Evolutionary conservation across 2,797 vertebrate species (phyloP), one percentile per base, ranked within the genome.

Genomic region (Ispidina lecontei): DNA sequence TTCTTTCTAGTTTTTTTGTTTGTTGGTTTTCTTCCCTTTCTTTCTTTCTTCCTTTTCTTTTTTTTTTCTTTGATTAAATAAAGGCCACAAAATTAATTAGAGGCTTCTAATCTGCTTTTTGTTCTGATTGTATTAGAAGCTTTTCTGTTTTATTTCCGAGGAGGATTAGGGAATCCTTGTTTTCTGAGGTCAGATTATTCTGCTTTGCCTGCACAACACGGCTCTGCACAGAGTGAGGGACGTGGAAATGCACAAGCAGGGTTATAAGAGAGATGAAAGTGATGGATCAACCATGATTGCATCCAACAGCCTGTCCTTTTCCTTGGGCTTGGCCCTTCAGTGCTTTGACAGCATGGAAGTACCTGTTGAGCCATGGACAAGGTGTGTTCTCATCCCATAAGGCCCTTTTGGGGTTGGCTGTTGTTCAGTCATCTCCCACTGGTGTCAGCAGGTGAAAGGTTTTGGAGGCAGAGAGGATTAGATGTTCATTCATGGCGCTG

Each of bases 1-100:
- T 93, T 71, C 58, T 78, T 89, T 84, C 96, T 98, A 96, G 14
- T 91, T 95, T 87, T 95, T 94, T 88, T 76, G 56, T 55, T 39
- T 39, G 37, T 39, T 39, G 37, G 14, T 18, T 80, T 54, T 82
- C 95, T 96, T 97, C 95, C 70, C 91, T 94, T 96, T 49, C 47
- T 68, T 96, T 49, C 47, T 68, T 79, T 37, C 29, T 67, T 78
- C 22, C 44, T 83, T 58, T 97, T 91, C 56, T 56, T 94, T 95
- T 83, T 81, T 65, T 15, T 39, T 44, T 12, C 33, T 85, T 82
- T 85, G 84, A 56, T 93, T 97, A 97, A 97, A 97, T 97, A 98
- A 98, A 99, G 98, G 98, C 98, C 99, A 98, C 98, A 98, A 98
- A 98, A 98, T 98, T 97, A 97, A 98, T 98, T 98, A 97, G 98